These are phyloP conservation scores for Aromia moschata DNA, from an alignment of 2,888 invertebrate species.

Conservation along the genomic window DNA sequence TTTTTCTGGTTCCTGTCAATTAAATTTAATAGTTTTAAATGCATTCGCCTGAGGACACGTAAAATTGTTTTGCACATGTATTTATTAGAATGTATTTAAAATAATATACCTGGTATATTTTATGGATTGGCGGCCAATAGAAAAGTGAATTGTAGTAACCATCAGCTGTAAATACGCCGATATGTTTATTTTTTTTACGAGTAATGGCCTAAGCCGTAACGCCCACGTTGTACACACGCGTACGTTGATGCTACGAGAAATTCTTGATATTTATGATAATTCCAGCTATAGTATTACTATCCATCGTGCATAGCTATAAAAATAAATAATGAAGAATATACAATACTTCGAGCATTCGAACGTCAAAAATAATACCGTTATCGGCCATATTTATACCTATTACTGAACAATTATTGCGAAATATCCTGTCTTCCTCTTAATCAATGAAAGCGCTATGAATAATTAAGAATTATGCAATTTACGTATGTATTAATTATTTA, in stretches of 20 bases:
- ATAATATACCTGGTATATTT: neutral
- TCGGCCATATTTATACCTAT: too few species aligned
- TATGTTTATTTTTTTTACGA: conserved; percentile 12
- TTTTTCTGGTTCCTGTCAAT: too few species aligned
- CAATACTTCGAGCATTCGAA: too few species aligned
- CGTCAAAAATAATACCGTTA: too few species aligned
- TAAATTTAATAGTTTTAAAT: too few species aligned
- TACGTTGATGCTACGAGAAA: neutral
- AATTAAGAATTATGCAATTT: too few species aligned
- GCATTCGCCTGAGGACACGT: too few species aligned
- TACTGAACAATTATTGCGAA: too few species aligned
- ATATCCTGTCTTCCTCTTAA: too few species aligned
- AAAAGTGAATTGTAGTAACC: neutral
- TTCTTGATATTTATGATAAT: neutral
- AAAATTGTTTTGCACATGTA: too few species aligned
- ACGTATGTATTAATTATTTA: too few species aligned
- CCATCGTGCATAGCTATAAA: neutral
- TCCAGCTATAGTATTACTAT: neutral
- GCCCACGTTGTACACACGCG: conserved; percentile 8
- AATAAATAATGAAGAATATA: neutral
- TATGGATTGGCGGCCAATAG: neutral
- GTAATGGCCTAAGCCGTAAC: conserved; percentile 6
- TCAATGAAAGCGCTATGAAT: too few species aligned
- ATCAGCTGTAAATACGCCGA: conserved; percentile 14
- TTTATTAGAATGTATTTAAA: neutral